Percentiles rank a stretch among this genome's conserved stretches.
These are phyloP conservation scores for Punctoribates punctum DNA, from an alignment of 2,888 invertebrate genomes.

Conservation along the genomic window DNA sequence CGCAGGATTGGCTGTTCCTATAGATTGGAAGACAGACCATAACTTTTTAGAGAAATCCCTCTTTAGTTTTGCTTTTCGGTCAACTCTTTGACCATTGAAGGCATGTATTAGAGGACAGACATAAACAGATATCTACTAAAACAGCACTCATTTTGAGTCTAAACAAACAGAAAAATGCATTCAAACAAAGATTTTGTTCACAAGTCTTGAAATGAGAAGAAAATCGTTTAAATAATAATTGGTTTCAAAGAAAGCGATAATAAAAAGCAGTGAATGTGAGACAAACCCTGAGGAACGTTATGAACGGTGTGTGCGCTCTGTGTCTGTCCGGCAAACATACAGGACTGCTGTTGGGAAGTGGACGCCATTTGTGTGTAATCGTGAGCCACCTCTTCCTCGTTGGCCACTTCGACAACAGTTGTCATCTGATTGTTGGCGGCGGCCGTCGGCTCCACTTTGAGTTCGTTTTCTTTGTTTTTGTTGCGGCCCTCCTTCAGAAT, in stretches of 20 bases:
- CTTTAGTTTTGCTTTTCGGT: no score
- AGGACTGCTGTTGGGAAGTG: conserved; percentile 6
- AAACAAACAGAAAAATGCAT: no score
- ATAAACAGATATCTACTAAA: no score
- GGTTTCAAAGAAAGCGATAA: background rate
- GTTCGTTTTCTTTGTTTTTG: background rate
- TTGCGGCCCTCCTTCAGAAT: background rate
- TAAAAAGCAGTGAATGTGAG: background rate
- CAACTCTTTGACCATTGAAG: no score
- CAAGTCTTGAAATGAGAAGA: no score
- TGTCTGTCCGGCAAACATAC: conserved; percentile 32
- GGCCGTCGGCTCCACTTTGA: background rate
- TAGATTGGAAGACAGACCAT: background rate
- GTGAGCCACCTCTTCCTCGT: background rate
- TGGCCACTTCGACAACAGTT: background rate
- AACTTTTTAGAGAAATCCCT: background rate
- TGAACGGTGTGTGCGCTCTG: background rate
- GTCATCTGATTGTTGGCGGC: background rate
- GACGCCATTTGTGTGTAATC: background rate
- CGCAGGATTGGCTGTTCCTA: conserved; percentile 27
- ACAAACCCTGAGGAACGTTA: background rate
- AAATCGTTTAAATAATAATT: no score
- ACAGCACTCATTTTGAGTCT: no score
- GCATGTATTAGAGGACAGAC: no score
- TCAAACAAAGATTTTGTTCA: no score